Evolutionary conservation across 2,113 vertebrate genomes (phyloP), one percentile per base, ranked within the genome.

Genomic region (Oryzias celebensis): DNA sequence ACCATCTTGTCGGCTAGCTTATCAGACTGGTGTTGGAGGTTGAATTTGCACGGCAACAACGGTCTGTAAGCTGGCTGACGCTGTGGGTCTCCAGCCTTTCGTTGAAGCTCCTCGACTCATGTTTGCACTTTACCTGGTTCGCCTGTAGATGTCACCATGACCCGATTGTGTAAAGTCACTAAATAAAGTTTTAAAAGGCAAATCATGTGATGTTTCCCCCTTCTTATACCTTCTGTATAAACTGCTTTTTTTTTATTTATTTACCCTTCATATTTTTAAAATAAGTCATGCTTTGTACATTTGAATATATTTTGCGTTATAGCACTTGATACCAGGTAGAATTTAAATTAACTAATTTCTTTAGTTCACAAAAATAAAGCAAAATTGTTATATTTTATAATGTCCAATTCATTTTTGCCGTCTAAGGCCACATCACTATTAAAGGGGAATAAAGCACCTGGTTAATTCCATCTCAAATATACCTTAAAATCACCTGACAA

Each of bases 21-120:
- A 99, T 99, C 95, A 98, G 97, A 99, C 96, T 99, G 97, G 97
- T 99, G 97, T 99, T 99, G 97, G 96, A 96, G 95, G 92, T 93
- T 94, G 17, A 82, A 81, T 91, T 91, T 71, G 69, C 89, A 92
- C 90, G 95, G 95, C 97, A 94, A 95, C 97, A 97, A 89, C 93
- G 86, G 95, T 98, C 93, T 96, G 94, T 98, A 96, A 92, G 97
- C 97, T 98, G 94, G 91, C 96, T 95, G 96, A 98, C 95, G 95
- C 89, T 91, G 90, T 94, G 94, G 97, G 91, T 88, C 87, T 48
- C 14, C 62, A 68, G 71, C 86, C 7, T 57, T 60, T 50, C 24
- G 17, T 4, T 26, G 5, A 6, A 52, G 13, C 20, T 46, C n/a
- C 48, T 73, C 4, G 3, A 18, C n/a, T 52, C 6, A 2, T 43